Evolutionary conservation across 2,113 vertebrate genomes (phyloP).

Genomic region (Coreoperca whiteheadi): DNA sequence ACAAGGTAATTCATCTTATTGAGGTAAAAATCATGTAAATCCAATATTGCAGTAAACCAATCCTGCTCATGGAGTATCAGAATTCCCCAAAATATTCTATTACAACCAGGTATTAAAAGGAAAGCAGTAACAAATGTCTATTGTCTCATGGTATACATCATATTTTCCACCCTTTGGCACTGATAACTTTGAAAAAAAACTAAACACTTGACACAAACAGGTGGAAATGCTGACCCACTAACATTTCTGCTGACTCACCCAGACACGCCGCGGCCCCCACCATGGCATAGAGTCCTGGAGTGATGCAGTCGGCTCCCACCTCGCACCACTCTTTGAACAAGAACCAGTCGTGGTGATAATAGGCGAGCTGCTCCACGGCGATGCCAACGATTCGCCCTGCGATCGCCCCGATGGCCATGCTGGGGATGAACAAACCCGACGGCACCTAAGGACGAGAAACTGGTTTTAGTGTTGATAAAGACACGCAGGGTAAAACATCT

Average conservation of each 20-base stretch:
- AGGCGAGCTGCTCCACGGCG: constrained; percentile 96
- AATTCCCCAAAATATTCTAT: not conserved
- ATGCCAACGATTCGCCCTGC: constrained; percentile 98
- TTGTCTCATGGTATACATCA: not conserved
- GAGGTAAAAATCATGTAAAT: not conserved
- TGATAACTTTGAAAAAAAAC: not conserved
- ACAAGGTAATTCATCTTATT: not conserved
- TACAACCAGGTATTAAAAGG: not conserved
- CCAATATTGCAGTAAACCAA: not conserved
- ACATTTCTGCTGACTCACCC: constrained; percentile 84
- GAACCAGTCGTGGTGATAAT: constrained; percentile 98
- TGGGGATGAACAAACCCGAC: constrained; percentile 97
- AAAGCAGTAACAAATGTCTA: not conserved
- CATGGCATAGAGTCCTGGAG: constrained; percentile 98
- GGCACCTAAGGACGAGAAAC: constrained; percentile 86
- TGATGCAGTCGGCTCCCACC: constrained; percentile 97
- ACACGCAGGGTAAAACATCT: not conserved
- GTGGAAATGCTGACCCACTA: not conserved
- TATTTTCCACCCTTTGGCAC: not conserved
- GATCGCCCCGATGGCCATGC: constrained; percentile 98
- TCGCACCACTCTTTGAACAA: constrained; percentile 98
- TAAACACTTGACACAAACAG: not conserved
- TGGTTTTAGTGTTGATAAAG: not conserved
- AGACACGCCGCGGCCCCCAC: constrained; percentile 97
- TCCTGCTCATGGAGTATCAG: not conserved